phyloP scores from a whole-genome alignment of 2,797 vertebrate genomes.

The Ciconia nigra region DNA sequence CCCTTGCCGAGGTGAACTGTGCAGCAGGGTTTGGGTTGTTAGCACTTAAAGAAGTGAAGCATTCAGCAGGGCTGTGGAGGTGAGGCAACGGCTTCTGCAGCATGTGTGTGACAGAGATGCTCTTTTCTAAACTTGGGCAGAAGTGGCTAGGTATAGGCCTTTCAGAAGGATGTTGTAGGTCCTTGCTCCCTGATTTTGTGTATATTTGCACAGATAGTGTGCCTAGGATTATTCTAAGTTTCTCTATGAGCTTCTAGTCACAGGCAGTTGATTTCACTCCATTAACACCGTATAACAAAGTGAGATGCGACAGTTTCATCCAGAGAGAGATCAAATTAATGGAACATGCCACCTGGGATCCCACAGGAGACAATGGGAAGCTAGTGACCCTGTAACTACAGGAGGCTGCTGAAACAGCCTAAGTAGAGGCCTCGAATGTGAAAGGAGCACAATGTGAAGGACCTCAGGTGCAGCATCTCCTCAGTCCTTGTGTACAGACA shows the following conservation, averaged over 20 bases:
- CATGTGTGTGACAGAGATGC: neutral
- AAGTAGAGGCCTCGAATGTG: neutral
- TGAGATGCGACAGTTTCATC: neutral
- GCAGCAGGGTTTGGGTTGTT: neutral
- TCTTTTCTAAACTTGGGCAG: neutral
- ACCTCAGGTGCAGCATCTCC: neutral
- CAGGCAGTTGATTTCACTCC: neutral
- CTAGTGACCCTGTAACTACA: neutral
- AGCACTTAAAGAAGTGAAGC: neutral
- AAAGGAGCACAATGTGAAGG: neutral
- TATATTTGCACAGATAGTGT: neutral
- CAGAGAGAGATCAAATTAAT: neutral
- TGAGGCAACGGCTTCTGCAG: neutral
- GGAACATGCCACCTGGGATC: neutral
- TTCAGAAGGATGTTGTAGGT: neutral
- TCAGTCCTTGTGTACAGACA: neutral
- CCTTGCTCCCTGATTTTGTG: neutral
- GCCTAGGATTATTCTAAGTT: neutral
- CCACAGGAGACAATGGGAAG: neutral
- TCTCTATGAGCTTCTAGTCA: neutral
- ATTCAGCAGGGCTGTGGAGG: fast-evolving
- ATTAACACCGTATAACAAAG: neutral
- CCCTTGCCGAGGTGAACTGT: neutral
- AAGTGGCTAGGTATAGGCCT: neutral
- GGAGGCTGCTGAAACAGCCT: neutral